Percentiles rank a stretch among this genome's conserved stretches.
Evolutionary conservation across 2,797 vertebrate genomes (phyloP).

Genomic region (Heliangelus exortis): DNA sequence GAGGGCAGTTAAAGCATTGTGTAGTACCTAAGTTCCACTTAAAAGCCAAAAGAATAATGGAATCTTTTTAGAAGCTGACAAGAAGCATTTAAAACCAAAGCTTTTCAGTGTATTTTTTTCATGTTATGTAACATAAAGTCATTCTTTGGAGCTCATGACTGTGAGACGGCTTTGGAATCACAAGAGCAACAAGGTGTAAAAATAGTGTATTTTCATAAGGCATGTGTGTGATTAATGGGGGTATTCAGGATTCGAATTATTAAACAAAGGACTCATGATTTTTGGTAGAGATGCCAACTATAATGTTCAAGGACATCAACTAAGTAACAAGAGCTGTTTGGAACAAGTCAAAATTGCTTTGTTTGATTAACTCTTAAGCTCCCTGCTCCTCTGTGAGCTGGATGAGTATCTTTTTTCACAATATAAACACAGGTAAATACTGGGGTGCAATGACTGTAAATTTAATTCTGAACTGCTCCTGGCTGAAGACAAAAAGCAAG

Average conservation of each 20-base stretch:
- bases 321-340: neutral
- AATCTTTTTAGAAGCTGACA: conserved; percentile 14
- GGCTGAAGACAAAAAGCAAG: neutral
- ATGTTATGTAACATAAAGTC: conserved; percentile 23
- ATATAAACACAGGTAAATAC: neutral
- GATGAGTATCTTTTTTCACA: neutral
- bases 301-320: neutral
- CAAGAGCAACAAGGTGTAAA: neutral
- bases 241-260: neutral
- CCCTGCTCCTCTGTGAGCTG: neutral
- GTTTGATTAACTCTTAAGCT: neutral
- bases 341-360: neutral
- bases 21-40: neutral
- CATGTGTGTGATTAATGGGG: neutral
- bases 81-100: conserved; percentile 51
- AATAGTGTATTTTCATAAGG: neutral
- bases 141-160: neutral
- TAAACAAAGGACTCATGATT: neutral
- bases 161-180: neutral
- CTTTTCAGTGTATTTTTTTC: neutral
- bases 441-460: neutral
- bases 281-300: neutral
- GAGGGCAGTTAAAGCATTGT: neutral
- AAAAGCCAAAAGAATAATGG: conserved; percentile 17
- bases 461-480: neutral